A percentile compares a stretch with the other conserved stretches of the same genome.
Evolutionary conservation across 2,888 invertebrate species (phyloP).

Genomic region (Drosophila rellima): DNA sequence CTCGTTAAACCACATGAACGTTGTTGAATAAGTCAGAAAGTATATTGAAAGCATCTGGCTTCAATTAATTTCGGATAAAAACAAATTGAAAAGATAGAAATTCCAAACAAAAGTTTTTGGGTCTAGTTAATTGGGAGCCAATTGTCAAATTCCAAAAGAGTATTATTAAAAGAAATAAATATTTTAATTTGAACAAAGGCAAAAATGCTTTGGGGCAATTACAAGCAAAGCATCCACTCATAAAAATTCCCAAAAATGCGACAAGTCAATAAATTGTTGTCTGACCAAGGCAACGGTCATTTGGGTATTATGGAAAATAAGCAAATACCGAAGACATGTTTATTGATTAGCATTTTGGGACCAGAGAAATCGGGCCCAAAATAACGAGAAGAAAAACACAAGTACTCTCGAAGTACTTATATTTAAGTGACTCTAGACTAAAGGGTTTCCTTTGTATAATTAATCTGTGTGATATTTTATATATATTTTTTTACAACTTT

Average conservation of each 20-base stretch:
- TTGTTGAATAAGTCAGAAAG: slow-evolving; percentile 18
- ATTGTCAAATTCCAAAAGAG: slow-evolving; percentile 3
- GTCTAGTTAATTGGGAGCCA: not conserved
- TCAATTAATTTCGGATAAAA: slow-evolving; percentile 11
- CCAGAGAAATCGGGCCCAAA: slow-evolving; percentile 1
- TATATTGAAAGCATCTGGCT: slow-evolving; percentile 12
- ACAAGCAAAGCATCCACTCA: slow-evolving; percentile 1
- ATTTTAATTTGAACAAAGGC: slow-evolving; percentile 23
- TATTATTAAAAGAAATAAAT: slow-evolving; percentile 25
- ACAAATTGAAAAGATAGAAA: slow-evolving; percentile 2
- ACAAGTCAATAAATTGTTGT: slow-evolving; percentile 19
- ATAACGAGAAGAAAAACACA: not conserved
- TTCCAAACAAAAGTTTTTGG: slow-evolving; percentile 2
- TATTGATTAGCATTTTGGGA: slow-evolving; percentile 19
- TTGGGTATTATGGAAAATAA: slow-evolving; percentile 5
- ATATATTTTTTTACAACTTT: not conserved
- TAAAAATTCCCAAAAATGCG: slow-evolving; percentile 12
- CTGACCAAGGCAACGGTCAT: not conserved
- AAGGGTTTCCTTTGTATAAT: not conserved
- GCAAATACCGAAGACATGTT: slow-evolving; percentile 19
- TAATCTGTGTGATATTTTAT: not conserved
- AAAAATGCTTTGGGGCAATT: slow-evolving; percentile 10
- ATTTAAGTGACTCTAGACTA: no score
- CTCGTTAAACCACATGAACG: slow-evolving; percentile 9
- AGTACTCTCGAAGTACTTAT: no score